Conservation (phyloP, 2,113 vertebrate species). For the Dryoscopus gambensis region DNA sequence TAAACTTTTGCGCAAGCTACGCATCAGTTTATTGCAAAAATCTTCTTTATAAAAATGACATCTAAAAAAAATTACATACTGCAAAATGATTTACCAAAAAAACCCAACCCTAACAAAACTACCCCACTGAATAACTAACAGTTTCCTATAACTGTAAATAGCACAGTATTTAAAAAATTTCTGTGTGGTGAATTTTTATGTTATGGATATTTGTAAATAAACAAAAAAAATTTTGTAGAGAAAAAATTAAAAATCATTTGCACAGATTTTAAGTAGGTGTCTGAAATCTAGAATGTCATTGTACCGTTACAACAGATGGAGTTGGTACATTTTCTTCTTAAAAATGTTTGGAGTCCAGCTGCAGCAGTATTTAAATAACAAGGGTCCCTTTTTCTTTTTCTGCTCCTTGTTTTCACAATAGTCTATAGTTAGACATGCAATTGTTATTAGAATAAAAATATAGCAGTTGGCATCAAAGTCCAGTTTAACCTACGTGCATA, state of each 20-base stretch:
- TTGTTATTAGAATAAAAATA: background rate
- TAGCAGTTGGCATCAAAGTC: background rate
- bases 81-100: background rate
- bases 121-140: background rate
- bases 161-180: background rate
- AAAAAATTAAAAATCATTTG: background rate
- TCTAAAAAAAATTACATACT: background rate
- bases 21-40: background rate
- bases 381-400: background rate
- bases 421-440: background rate
- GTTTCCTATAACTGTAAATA: background rate
- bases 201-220: background rate
- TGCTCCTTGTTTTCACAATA: background rate
- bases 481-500: background rate
- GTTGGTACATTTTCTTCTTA: background rate
- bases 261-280: conserved; percentile 70
- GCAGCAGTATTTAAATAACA: conserved; percentile 2
- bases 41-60: background rate
- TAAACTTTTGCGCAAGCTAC: background rate
- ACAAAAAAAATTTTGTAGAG: background rate
- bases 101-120: background rate
- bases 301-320: conserved; percentile 36
- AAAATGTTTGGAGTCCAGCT: background rate
- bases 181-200: background rate
- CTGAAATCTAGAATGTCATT: conserved; percentile 42